Percentiles rank a stretch among this genome's conserved stretches.
These are phyloP conservation scores for Pardosa pseudoannulata DNA, from an alignment of 2,888 invertebrate genomes.

Conservation along the genomic window DNA sequence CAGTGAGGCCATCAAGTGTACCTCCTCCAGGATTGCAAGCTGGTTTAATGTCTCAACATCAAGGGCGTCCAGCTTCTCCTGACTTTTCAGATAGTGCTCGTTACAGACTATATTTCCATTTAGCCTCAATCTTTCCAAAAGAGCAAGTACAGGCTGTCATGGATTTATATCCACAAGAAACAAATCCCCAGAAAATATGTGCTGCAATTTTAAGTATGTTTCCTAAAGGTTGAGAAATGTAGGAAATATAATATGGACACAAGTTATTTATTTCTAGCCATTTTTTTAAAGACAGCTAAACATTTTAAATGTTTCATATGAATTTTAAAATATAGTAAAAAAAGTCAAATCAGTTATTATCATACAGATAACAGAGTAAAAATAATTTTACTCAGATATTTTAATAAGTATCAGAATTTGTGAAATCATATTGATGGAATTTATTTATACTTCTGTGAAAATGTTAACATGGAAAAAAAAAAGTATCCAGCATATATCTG, in stretches of 20 bases:
- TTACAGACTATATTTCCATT: slow-evolving; percentile 88
- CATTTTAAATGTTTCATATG: neutral
- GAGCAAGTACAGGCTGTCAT: slow-evolving; percentile 92
- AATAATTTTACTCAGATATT: neutral
- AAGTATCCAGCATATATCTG: neutral
- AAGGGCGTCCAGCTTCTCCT: slow-evolving; percentile 50
- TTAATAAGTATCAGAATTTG: neutral
- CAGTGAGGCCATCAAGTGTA: slow-evolving; percentile 73
- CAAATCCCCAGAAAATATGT: slow-evolving; percentile 92
- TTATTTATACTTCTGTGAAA: neutral
- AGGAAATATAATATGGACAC: neutral
- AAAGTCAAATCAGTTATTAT: neutral
- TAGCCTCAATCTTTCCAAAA: slow-evolving; percentile 94
- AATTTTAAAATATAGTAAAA: neutral
- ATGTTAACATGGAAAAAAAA: neutral
- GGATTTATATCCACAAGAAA: slow-evolving; percentile 91
- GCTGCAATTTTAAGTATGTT: slow-evolving; percentile 89
- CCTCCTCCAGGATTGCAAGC: slow-evolving; percentile 77
- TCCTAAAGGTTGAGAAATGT: slow-evolving; percentile 74
- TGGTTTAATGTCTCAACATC: slow-evolving; percentile 28
- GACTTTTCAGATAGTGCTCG: slow-evolving; percentile 81
- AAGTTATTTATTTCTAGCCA: slow-evolving; percentile 9
- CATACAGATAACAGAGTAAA: neutral
- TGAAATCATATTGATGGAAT: neutral
- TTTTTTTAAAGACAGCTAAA: neutral